A percentile compares a stretch with the other conserved stretches of the same genome.
Conservation (phyloP, 2,797 vertebrate species). For the Hemibagrus guttatus region DNA sequence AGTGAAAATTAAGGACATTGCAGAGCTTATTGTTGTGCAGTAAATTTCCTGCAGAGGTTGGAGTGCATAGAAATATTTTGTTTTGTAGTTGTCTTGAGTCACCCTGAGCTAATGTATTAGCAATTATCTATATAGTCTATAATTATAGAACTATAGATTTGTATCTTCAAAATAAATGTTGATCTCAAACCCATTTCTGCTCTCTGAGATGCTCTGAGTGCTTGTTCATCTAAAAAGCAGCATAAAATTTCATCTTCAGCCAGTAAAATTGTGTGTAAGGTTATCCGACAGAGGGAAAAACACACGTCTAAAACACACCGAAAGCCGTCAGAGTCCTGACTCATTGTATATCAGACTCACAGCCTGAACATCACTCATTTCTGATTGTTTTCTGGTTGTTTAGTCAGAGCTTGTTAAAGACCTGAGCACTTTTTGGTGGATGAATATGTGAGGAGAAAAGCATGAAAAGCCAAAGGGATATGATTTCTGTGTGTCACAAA, state of each 20-base stretch:
- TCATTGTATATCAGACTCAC: too few species aligned
- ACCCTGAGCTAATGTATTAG: not conserved
- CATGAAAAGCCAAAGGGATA: not conserved
- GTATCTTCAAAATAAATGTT: too few species aligned
- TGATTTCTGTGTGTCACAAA: not conserved
- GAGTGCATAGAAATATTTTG: not conserved
- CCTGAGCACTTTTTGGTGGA: not conserved
- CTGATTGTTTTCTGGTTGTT: too few species aligned
- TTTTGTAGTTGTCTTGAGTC: not conserved
- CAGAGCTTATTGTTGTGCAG: not conserved
- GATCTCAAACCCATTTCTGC: too few species aligned
- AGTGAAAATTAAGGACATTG: not conserved
- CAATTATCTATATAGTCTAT: not conserved
- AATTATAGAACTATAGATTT: not conserved
- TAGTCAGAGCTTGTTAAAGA: not conserved
- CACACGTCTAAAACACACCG: too few species aligned
- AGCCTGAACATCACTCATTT: too few species aligned
- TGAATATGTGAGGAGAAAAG: not conserved
- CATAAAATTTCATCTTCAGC: too few species aligned
- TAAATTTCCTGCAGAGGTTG: not conserved
- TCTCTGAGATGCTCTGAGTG: too few species aligned
- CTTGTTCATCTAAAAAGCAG: too few species aligned
- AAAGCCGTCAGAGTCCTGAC: too few species aligned
- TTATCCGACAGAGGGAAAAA: too few species aligned
- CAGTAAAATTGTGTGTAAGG: too few species aligned